Conservation (phyloP, 2,888 invertebrate species). For the Drosophila stalkeri region DNA sequence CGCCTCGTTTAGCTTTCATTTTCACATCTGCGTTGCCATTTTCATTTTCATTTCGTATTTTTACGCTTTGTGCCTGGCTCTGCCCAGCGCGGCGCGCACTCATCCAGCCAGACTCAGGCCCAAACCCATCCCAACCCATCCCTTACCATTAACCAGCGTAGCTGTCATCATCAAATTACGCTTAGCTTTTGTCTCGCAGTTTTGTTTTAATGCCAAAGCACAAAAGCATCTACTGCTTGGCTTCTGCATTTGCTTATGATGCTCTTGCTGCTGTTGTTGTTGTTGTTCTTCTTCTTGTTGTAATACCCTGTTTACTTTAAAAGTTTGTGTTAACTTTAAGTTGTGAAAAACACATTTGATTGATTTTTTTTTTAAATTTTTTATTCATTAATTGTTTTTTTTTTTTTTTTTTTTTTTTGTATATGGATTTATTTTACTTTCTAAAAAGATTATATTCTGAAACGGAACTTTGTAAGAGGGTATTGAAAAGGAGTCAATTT, state of each 20-base stretch:
- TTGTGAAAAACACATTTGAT: background rate
- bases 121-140: background rate
- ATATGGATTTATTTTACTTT: too few species aligned
- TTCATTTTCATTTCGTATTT: slow-evolving; percentile 60
- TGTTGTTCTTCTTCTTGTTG: slow-evolving; percentile 7
- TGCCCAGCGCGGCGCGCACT: background rate
- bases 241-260: slow-evolving; percentile 32
- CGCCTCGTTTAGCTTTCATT: slow-evolving; percentile 59
- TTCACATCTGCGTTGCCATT: slow-evolving; percentile 64
- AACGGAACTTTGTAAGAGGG: background rate
- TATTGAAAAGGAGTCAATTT: background rate
- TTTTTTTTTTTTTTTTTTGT: too few species aligned
- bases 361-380: background rate
- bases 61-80: slow-evolving; percentile 47
- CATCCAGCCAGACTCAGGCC: background rate
- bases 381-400: background rate
- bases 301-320: slow-evolving; percentile 2
- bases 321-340: background rate
- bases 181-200: slow-evolving; percentile 61
- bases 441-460: too few species aligned
- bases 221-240: slow-evolving; percentile 36
- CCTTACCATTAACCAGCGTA: slow-evolving; percentile 46
- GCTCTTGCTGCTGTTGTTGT: slow-evolving; percentile 16
- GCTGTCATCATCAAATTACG: slow-evolving; percentile 78
- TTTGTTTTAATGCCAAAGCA: slow-evolving; percentile 53